Conservation (phyloP, 2,113 vertebrate species). For the Rhea pennata region DNA sequence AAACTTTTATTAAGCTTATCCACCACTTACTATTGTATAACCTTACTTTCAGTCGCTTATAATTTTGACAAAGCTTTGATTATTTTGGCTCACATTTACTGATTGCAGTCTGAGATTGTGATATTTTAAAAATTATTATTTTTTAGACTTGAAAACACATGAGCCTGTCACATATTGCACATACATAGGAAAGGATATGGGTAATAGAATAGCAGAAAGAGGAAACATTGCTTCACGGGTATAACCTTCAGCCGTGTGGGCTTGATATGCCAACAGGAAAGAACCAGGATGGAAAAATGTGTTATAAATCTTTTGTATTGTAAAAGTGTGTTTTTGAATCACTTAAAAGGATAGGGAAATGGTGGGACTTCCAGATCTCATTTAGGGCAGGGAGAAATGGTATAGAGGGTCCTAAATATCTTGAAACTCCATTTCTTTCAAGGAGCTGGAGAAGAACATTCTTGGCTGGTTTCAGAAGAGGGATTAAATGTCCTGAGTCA, state of each 20-base stretch:
- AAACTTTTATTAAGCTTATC: slow-evolving; percentile 44
- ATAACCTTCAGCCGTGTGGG: background rate
- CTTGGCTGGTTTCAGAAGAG: background rate
- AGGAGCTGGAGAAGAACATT: background rate
- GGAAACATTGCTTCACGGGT: background rate
- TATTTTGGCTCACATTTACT: slow-evolving; percentile 6
- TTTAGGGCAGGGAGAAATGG: background rate
- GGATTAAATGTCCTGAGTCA: background rate
- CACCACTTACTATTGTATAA: background rate
- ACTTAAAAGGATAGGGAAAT: background rate
- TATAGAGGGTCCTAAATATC: background rate
- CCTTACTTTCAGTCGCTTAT: background rate
- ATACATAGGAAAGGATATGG: background rate
- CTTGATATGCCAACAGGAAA: background rate
- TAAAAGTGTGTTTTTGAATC: background rate
- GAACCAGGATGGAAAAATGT: background rate
- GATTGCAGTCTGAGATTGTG: background rate
- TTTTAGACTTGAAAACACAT: background rate
- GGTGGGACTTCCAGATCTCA: background rate
- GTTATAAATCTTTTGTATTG: background rate
- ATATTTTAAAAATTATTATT: background rate
- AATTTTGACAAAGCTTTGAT: slow-evolving; percentile 32
- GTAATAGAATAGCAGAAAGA: background rate
- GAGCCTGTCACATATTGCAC: background rate
- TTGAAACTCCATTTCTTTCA: background rate